phyloP scores from a whole-genome alignment of 1,140 invertebrate genomes.

The Leguminivora glycinivorella region DNA sequence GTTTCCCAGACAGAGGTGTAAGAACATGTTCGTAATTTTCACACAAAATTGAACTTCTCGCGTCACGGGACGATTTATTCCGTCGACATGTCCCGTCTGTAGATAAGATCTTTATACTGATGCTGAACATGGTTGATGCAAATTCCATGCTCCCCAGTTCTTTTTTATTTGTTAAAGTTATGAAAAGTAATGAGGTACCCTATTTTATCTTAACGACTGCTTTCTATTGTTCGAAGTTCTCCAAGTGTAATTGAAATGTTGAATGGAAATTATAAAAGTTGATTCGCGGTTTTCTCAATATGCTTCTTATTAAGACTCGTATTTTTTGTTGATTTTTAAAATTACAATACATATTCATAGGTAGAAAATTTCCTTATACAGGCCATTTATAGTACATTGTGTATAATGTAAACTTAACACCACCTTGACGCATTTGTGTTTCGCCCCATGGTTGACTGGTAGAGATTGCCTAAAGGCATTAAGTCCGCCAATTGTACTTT shows the following conservation, averaged over 20 bases:
- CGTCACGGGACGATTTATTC: constrained; percentile 64
- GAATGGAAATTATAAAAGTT: constrained; percentile 38
- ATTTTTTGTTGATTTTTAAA: neutral
- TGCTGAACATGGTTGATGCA: constrained; percentile 49
- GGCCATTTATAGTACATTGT: too few species aligned
- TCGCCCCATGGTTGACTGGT: too few species aligned
- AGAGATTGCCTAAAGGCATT: too few species aligned
- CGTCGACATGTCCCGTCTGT: constrained; percentile 52
- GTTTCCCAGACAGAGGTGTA: constrained; percentile 36
- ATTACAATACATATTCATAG: constrained; percentile 6
- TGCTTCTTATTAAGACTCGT: neutral
- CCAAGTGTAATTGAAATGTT: constrained; percentile 35
- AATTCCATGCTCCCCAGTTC: constrained; percentile 47
- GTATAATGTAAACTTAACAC: too few species aligned
- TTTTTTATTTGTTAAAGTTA: constrained; percentile 57
- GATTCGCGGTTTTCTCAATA: neutral
- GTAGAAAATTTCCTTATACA: too few species aligned
- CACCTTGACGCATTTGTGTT: too few species aligned
- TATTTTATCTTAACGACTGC: constrained; percentile 57
- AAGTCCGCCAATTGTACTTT: too few species aligned
- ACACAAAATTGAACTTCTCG: constrained; percentile 65
- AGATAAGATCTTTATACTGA: constrained; percentile 47
- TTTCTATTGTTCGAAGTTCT: constrained; percentile 57
- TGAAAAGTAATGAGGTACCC: constrained; percentile 63
- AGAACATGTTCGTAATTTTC: constrained; percentile 62